phyloP scores from a whole-genome alignment of 2,113 vertebrate species.

The Pionites leucogaster region DNA sequence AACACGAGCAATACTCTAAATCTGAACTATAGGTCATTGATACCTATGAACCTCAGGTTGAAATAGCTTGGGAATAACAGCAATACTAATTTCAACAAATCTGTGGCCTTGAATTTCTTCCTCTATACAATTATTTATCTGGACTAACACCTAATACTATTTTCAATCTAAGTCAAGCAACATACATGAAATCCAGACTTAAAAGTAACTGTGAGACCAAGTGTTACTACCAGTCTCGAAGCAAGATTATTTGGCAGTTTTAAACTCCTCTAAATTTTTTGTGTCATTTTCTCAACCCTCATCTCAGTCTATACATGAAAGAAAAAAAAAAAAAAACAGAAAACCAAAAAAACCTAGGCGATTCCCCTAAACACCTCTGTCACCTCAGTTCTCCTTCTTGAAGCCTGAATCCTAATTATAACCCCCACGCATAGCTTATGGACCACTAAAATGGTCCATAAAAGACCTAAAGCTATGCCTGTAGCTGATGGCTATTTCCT shows the following conservation, averaged over 20 bases:
- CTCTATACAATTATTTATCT: neutral
- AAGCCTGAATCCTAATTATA: neutral
- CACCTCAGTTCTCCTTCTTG: neutral
- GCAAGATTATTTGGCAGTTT: neutral
- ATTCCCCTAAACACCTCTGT: neutral
- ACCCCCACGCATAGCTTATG: neutral
- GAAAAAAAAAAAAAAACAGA: neutral
- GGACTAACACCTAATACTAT: neutral
- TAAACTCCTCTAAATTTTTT: neutral
- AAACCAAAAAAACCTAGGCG: accelerated
- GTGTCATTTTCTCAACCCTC: neutral
- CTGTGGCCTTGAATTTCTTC: neutral
- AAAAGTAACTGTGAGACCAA: neutral
- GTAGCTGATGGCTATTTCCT: neutral
- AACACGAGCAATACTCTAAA: neutral
- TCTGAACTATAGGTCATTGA: neutral
- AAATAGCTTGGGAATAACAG: neutral
- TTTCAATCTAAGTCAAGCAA: neutral
- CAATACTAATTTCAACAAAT: neutral
- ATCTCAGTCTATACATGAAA: neutral
- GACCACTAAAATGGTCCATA: neutral
- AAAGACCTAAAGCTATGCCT: neutral
- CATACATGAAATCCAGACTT: neutral
- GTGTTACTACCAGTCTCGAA: neutral
- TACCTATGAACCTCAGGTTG: neutral